Conservation (phyloP, 1,140 invertebrate genomes). For the Zaprionus camerounensis region DNA sequence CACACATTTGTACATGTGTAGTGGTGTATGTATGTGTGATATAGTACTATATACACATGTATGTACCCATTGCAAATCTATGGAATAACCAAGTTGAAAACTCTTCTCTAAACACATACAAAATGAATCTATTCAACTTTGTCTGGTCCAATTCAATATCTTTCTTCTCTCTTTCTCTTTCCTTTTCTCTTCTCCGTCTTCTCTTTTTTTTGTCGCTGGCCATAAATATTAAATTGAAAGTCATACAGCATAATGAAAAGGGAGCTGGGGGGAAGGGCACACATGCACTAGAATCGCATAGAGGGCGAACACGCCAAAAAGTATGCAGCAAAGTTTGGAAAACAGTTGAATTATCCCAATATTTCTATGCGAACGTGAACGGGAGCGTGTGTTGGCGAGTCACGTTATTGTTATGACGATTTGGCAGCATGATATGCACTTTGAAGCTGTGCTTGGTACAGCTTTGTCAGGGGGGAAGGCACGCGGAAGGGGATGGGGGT, state of each 20-base stretch:
- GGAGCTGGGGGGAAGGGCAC: background rate
- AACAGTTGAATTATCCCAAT: conserved; percentile 31
- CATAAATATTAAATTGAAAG: conserved; percentile 18
- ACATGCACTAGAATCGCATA: conserved; percentile 6
- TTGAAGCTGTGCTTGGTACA: conserved; percentile 10
- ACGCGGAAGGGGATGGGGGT: too few species aligned
- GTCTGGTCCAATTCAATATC: background rate
- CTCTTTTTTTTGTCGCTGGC: background rate
- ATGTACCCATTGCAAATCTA: background rate
- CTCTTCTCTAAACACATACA: background rate
- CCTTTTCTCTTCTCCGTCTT: background rate
- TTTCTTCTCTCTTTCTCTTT: background rate
- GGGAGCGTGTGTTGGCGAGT: conserved; percentile 18
- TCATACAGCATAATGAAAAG: conserved; percentile 13
- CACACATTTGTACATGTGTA: too few species aligned
- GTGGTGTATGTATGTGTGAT: background rate
- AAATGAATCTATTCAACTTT: background rate
- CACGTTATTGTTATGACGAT: conserved; percentile 57
- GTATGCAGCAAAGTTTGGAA: conserved; percentile 23
- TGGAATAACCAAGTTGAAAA: too few species aligned
- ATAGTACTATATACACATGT: background rate
- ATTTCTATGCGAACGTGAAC: background rate
- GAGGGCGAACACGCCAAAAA: conserved; percentile 13
- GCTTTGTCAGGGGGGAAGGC: background rate
- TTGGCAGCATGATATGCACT: conserved; percentile 60